phyloP scores from a whole-genome alignment of 2,113 vertebrate species.

The Podarcis raffonei region DNA sequence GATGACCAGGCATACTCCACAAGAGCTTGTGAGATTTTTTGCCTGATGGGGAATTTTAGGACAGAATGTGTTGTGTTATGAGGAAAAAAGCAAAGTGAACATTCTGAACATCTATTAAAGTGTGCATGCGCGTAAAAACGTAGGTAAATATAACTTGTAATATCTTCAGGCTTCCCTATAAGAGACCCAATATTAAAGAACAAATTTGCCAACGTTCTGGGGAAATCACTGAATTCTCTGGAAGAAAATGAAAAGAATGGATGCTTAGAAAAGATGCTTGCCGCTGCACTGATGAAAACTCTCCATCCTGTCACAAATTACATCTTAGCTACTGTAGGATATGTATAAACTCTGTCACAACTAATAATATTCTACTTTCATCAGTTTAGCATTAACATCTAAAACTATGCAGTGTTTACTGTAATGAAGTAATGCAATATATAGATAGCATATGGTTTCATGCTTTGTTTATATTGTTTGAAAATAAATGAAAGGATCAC shows the following conservation, averaged over 20 bases:
- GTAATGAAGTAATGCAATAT: constrained; percentile 82
- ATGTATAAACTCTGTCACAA: constrained; percentile 82
- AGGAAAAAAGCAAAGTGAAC: neutral
- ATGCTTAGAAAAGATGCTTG: constrained; percentile 58
- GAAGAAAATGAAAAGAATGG: constrained; percentile 67
- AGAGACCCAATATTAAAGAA: constrained; percentile 63
- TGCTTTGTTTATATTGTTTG: constrained; percentile 84
- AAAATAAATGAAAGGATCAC: constrained; percentile 81
- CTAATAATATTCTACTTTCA: constrained; percentile 88
- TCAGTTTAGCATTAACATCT: constrained; percentile 85
- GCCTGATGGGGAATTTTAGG: neutral
- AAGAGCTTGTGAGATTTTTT: neutral
- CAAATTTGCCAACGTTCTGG: constrained; percentile 56
- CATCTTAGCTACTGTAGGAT: constrained; percentile 84
- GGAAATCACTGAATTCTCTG: constrained; percentile 57
- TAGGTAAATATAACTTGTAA: constrained; percentile 38
- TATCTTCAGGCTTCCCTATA: constrained; percentile 27
- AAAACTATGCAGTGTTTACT: constrained; percentile 89
- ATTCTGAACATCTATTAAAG: neutral
- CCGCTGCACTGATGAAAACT: constrained; percentile 68
- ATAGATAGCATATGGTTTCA: constrained; percentile 83
- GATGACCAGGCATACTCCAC: neutral
- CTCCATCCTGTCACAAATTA: constrained; percentile 84
- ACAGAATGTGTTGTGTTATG: constrained; percentile 11
- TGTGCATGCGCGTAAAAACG: neutral